These are phyloP conservation scores for Eupithecia vulgata DNA, from an alignment of 2,888 invertebrate genomes.

Conservation along the genomic window DNA sequence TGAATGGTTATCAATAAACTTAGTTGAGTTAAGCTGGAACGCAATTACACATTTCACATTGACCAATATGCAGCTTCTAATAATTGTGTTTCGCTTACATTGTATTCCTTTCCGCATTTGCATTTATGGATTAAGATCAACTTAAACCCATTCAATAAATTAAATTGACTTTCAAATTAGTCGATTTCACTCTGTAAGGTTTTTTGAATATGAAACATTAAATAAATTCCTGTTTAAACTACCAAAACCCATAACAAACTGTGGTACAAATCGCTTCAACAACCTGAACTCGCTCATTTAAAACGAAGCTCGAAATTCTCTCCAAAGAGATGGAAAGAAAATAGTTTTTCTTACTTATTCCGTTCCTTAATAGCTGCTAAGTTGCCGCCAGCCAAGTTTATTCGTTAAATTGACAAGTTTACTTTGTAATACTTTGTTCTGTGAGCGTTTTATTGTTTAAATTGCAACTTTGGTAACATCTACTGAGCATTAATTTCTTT, in stretches of 20 bases:
- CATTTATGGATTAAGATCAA: not conserved
- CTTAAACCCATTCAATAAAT: not conserved
- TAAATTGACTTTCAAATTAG: not conserved
- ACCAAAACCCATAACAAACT: not conserved
- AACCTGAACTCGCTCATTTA: not conserved
- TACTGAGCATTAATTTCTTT: not conserved
- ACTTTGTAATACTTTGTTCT: conserved; percentile 21
- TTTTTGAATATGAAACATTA: not conserved
- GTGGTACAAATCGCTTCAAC: not conserved
- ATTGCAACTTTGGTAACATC: conserved; percentile 2
- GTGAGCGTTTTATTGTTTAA: conserved; percentile 14
- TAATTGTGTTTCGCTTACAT: conserved; percentile 11
- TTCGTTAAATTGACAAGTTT: conserved; percentile 36
- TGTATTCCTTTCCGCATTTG: not conserved
- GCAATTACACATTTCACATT: conserved; percentile 41
- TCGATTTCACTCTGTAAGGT: not conserved
- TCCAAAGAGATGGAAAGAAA: conserved; percentile 33
- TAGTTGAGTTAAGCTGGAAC: conserved; percentile 38
- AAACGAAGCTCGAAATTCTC: conserved; percentile 13
- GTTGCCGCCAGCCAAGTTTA: conserved; percentile 28
- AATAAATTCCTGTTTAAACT: not conserved
- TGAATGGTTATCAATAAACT: conserved; percentile 28
- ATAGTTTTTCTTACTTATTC: conserved; percentile 31
- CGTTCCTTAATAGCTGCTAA: conserved; percentile 30
- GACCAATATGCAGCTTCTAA: conserved; percentile 34